A percentile compares a stretch with the other conserved stretches of the same genome.
These are phyloP conservation scores for Cecropterus lyciades DNA, from an alignment of 1,140 invertebrate species.

Conservation along the genomic window DNA sequence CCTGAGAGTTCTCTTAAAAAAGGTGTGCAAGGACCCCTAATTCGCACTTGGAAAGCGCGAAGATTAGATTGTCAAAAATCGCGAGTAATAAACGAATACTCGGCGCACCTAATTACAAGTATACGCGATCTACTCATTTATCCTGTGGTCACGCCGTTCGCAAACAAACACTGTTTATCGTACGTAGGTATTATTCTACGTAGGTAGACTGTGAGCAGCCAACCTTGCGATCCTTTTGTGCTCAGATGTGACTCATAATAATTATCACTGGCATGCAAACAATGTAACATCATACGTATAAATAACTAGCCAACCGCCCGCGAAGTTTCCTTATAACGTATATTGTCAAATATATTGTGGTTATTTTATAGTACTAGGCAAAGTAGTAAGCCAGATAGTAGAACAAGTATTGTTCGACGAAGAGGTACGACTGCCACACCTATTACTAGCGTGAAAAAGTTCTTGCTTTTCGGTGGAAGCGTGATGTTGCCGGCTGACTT, in stretches of 20 bases:
- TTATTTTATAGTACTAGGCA: too few relatives aligned
- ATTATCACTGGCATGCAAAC: slow-evolving; percentile 26
- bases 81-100: too few relatives aligned
- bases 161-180: slow-evolving; percentile 8
- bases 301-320: slow-evolving; percentile 6
- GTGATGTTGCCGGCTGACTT: too few relatives aligned
- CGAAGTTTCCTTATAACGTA: background rate
- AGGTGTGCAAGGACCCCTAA: too few relatives aligned
- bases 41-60: too few relatives aligned
- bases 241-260: slow-evolving; percentile 27
- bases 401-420: too few relatives aligned
- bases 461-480: too few relatives aligned
- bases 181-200: slow-evolving; percentile 2
- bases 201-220: slow-evolving; percentile 21
- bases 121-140: background rate
- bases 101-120: background rate
- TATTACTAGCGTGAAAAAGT: too few relatives aligned
- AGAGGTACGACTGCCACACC: too few relatives aligned
- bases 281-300: slow-evolving; percentile 23
- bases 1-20: too few relatives aligned
- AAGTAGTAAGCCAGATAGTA: too few relatives aligned
- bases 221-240: slow-evolving; percentile 35
- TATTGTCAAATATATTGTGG: background rate
- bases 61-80: too few relatives aligned
- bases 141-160: background rate